Evolutionary conservation across 1,140 invertebrate species (phyloP).

Genomic region (Hylyphantes graminicola): DNA sequence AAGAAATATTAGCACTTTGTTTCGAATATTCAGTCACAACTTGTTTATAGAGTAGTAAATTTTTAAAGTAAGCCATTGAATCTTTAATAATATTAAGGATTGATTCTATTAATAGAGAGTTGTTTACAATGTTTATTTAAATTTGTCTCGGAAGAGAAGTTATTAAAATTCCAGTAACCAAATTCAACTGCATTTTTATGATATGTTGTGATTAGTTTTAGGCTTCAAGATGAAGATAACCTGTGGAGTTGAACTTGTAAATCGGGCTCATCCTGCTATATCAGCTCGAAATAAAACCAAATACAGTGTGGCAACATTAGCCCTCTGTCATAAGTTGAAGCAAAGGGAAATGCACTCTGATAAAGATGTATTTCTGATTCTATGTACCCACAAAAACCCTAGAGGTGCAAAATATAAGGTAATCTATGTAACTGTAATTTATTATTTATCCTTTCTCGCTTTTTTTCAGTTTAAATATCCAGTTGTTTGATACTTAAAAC

Average conservation of each 20-base stretch:
- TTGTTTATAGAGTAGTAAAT: too few species aligned
- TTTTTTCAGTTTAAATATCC: too few species aligned
- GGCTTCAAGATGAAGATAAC: slow-evolving; percentile 49
- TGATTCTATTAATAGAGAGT: too few species aligned
- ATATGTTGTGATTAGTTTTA: neutral
- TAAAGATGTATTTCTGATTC: slow-evolving; percentile 52
- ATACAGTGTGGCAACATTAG: slow-evolving; percentile 56
- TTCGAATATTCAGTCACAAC: too few species aligned
- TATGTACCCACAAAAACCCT: slow-evolving; percentile 50
- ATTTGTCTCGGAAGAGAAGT: too few species aligned
- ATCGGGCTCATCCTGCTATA: slow-evolving; percentile 31
- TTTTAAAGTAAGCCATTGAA: too few species aligned
- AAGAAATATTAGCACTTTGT: too few species aligned
- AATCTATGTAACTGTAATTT: neutral
- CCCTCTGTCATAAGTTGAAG: slow-evolving; percentile 40
- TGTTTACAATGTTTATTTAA: too few species aligned
- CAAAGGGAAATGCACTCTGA: slow-evolving; percentile 28
- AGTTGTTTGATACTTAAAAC: too few species aligned
- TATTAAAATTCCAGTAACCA: neutral
- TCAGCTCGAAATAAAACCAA: slow-evolving; percentile 31
- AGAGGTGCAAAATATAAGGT: slow-evolving; percentile 56
- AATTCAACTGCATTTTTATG: neutral
- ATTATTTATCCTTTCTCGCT: too few species aligned
- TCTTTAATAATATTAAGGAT: too few species aligned
- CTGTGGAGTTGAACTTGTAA: slow-evolving; percentile 47